Percentiles rank a stretch among this genome's conserved stretches.
Evolutionary conservation across 1,140 invertebrate genomes (phyloP).

Genomic region (Halyomorpha halys): DNA sequence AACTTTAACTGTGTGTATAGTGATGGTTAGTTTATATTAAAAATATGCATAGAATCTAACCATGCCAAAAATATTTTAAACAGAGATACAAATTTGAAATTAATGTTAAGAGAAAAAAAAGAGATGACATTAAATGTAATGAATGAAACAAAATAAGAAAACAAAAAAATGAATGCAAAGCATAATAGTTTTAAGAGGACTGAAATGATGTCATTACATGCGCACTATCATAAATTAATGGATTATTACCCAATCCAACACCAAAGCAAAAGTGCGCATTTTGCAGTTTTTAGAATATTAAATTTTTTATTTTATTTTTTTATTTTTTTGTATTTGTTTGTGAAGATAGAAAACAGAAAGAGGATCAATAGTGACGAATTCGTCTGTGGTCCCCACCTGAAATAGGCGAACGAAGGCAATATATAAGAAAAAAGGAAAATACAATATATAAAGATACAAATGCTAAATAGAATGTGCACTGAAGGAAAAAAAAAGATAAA

Average conservation of each 20-base stretch:
- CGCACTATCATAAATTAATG: not conserved
- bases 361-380: constrained; percentile 30
- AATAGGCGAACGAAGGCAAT: constrained; percentile 21
- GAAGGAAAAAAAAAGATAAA: constrained; percentile 8
- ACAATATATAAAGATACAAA: not conserved
- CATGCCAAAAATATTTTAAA: too few relatives aligned
- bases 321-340: constrained; percentile 9
- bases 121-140: too few relatives aligned
- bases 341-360: constrained; percentile 25
- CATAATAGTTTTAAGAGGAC: too few relatives aligned
- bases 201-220: too few relatives aligned
- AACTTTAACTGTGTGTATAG: too few relatives aligned
- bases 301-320: constrained; percentile 2
- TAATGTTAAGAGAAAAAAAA: too few relatives aligned
- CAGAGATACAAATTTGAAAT: too few relatives aligned
- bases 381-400: constrained; percentile 31
- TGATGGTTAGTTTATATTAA: too few relatives aligned
- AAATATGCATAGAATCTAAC: too few relatives aligned
- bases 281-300: too few relatives aligned
- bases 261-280: constrained; percentile 10
- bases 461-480: constrained; percentile 7
- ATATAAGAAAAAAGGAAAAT: constrained; percentile 15
- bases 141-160: too few relatives aligned
- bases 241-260: constrained; percentile 18
- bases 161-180: too few relatives aligned